Evolutionary conservation across 2,888 invertebrate genomes (phyloP).

Genomic region (Saturnia pavonia): DNA sequence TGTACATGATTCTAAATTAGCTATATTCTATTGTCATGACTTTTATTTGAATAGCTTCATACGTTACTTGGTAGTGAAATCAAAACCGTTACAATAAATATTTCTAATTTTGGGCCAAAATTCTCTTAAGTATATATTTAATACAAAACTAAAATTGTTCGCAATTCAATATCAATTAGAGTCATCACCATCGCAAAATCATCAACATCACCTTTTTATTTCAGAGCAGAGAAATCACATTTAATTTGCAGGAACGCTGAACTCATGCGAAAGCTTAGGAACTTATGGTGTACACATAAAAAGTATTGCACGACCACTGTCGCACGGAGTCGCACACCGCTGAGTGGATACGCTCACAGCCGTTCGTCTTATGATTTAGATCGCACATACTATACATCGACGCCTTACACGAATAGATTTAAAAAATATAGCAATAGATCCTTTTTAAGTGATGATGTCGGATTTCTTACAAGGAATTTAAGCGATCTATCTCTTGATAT

Average conservation of each 20-base stretch:
- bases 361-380: conserved; percentile 70
- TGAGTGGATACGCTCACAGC: conserved; percentile 75
- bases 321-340: conserved; percentile 65
- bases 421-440: conserved; percentile 45
- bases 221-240: conserved; percentile 83
- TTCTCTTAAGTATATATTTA: neutral
- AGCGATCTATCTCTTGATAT: conserved; percentile 72
- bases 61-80: neutral
- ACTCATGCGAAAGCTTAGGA: conserved; percentile 83
- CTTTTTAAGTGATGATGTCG: conserved; percentile 52
- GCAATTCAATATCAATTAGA: neutral
- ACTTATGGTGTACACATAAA: conserved; percentile 83
- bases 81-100: neutral
- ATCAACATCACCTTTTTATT: conserved; percentile 53
- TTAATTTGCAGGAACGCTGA: conserved; percentile 83
- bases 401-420: conserved; percentile 68
- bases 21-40: neutral
- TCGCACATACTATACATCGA: conserved; percentile 71
- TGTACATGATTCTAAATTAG: neutral
- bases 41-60: neutral
- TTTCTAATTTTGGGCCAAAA: neutral
- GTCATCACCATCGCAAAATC: conserved; percentile 8
- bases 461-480: conserved; percentile 58
- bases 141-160: neutral
- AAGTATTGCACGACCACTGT: conserved; percentile 77